Conservation (phyloP, 2,113 vertebrate species). For the Solenodon paradoxus region DNA sequence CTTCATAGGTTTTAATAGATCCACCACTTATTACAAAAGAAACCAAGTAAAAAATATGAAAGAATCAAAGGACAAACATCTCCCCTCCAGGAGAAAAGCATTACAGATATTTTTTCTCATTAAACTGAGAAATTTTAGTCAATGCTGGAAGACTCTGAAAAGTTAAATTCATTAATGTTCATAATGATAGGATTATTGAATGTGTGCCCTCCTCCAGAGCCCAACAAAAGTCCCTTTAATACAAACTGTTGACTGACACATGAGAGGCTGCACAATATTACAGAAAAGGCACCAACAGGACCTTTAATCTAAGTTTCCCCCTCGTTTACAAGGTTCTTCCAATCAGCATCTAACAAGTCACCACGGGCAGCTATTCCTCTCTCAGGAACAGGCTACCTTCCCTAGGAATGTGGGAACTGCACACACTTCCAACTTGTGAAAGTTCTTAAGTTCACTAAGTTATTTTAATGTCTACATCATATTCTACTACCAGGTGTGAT, state of each 20-base stretch:
- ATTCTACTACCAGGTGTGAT: constrained; percentile 19
- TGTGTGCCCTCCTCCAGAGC: not conserved
- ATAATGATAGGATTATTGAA: not conserved
- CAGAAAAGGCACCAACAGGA: not conserved
- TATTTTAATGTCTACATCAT: constrained; percentile 6
- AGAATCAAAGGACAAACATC: not conserved
- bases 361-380: not conserved
- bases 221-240: not conserved
- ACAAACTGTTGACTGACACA: not conserved
- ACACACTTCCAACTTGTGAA: not conserved
- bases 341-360: not conserved
- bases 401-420: not conserved
- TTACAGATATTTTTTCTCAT: not conserved
- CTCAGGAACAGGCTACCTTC: not conserved
- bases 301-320: not conserved
- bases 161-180: too few species aligned
- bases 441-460: not conserved
- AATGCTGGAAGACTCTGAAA: too few species aligned
- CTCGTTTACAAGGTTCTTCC: not conserved
- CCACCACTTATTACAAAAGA: not conserved
- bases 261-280: not conserved
- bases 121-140: not conserved
- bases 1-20: not conserved
- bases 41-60: not conserved
- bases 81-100: not conserved